Evolutionary conservation across 1,140 invertebrate species (phyloP).

Genomic region (Sweltsa coloradensis): DNA sequence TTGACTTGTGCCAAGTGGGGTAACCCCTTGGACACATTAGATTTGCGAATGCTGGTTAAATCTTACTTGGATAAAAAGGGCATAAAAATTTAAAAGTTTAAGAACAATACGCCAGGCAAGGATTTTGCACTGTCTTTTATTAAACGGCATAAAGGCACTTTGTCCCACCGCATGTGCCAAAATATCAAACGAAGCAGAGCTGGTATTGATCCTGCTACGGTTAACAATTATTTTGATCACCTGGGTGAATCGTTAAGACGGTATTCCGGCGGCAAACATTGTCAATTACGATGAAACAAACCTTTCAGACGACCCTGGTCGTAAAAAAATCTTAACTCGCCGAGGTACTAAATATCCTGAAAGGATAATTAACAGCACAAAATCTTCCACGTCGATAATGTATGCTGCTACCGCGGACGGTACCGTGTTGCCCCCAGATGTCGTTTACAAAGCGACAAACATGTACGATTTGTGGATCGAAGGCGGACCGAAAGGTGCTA

Average conservation of each 20-base stretch:
- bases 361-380: constrained; percentile 16
- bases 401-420: constrained; percentile 18
- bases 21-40: too few species aligned
- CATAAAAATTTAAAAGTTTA: too few species aligned
- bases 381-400: constrained; percentile 17
- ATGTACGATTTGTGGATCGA: constrained; percentile 18
- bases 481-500: constrained; percentile 13
- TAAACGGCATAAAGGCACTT: constrained; percentile 10
- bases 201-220: constrained; percentile 8
- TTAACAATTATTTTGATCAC: constrained; percentile 16
- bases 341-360: constrained; percentile 20
- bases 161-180: constrained; percentile 10
- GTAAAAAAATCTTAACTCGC: constrained; percentile 14
- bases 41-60: too few species aligned
- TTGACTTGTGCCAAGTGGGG: too few species aligned
- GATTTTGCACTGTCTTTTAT: too few species aligned
- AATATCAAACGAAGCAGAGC: constrained; percentile 16
- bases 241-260: constrained; percentile 12
- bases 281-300: constrained; percentile 33
- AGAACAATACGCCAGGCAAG: too few species aligned
- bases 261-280: constrained; percentile 18
- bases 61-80: too few species aligned
- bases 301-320: constrained; percentile 19
- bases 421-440: constrained; percentile 15
- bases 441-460: constrained; percentile 18